Evolutionary conservation across 2,113 vertebrate genomes (phyloP), one percentile per base, ranked within the genome.

Genomic region (Esox niger): DNA sequence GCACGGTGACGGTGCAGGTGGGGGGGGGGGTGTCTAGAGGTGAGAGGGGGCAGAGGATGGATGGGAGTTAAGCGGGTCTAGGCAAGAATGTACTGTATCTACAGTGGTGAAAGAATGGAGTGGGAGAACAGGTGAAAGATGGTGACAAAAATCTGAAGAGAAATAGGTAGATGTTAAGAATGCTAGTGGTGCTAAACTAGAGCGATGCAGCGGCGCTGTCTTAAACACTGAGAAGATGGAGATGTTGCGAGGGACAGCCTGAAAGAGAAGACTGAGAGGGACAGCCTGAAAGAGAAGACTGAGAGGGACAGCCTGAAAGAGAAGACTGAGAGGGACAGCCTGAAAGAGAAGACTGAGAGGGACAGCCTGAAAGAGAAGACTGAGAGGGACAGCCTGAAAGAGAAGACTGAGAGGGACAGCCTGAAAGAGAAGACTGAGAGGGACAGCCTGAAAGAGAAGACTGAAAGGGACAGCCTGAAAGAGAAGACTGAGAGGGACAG

Each of bases 371-470:
- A 11, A 38, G 35, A 38, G 35, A 38, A 38, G 35, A 38, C 5
- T n/a, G n/a, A 38, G 35, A 11, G 35, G 35, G 35, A 38, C n/a
- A n/a, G n/a, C n/a, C n/a, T n/a, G 35, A 38, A 11, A 4, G 35
- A 38, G n/a, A n/a, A n/a, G 35, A 38, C 5, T 6, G 35, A 38
- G 35, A 11, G 35, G 35, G 35, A 38, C 5, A 38, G 35, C 5
- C 5, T 11, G 35, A n/a, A n/a, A n/a, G n/a, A n/a, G n/a, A n/a
- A 67, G 61, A 54, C 64, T 55, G 62, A 6, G 59, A 66, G 70
- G 21, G 77, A 66, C 68, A 67, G 66, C 71, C 75, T 71, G 25
- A 72, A 76, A 66, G 75, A n/a, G n/a, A n/a, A 55, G 54, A 75
- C 68, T 58, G 73, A 25, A 64, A 64, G 75, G 43, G 70, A 66